Percentiles rank a stretch among this genome's conserved stretches.
These are phyloP conservation scores for Varanus komodoensis DNA, from an alignment of 2,113 vertebrate species.

Conservation along the genomic window DNA sequence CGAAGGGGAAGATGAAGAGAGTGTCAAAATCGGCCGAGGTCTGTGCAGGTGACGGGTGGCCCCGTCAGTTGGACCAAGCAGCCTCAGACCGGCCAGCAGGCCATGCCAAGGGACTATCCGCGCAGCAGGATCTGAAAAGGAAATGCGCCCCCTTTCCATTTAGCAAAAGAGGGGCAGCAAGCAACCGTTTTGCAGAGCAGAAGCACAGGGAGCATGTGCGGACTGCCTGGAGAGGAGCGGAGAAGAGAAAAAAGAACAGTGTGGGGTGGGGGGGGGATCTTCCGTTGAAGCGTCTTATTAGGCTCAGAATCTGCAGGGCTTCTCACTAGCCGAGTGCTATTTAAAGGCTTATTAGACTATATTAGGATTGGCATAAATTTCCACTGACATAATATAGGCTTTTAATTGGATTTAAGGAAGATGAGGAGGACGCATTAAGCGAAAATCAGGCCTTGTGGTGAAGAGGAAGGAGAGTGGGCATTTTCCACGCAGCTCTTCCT, in stretches of 20 bases:
- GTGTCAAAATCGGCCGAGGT: not conserved
- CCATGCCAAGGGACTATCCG: not conserved
- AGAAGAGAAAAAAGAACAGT: conserved; percentile 64
- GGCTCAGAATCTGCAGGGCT: conserved; percentile 81
- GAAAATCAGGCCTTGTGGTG: conserved; percentile 70
- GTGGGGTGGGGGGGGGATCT: conserved; percentile 20
- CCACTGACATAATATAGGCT: conserved; percentile 82
- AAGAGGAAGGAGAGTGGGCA: conserved; percentile 70
- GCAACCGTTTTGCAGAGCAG: conserved; percentile 50
- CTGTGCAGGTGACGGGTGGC: not conserved
- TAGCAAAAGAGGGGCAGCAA: not conserved
- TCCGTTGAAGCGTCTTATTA: conserved; percentile 82
- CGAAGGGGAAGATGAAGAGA: not conserved
- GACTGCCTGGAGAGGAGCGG: conserved; percentile 61
- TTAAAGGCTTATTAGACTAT: conserved; percentile 87
- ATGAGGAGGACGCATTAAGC: conserved; percentile 79
- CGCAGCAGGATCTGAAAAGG: not conserved
- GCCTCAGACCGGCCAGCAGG: not conserved
- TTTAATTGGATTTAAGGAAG: conserved; percentile 87
- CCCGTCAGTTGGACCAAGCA: not conserved
- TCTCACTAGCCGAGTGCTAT: conserved; percentile 83
- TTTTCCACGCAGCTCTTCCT: conserved; percentile 71
- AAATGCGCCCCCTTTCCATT: not conserved
- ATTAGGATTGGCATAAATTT: conserved; percentile 89
- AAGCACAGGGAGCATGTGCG: conserved; percentile 62